Conservation (phyloP, 2,797 vertebrate genomes). For the Enteromius anoplus region DNA sequence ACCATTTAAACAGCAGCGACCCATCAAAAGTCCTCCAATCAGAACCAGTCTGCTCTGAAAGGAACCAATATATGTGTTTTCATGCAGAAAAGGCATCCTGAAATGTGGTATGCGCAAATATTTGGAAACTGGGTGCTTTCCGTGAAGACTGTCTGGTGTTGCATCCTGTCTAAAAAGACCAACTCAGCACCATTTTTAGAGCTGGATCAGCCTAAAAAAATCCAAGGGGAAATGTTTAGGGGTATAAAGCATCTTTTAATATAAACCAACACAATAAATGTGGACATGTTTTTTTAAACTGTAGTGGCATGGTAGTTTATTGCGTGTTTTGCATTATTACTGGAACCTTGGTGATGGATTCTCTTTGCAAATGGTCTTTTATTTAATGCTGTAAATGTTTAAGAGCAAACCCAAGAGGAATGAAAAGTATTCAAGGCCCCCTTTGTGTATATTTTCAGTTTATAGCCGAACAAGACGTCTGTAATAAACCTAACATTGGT, state of each 20-base stretch:
- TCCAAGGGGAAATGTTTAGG: background rate
- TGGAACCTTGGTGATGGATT: background rate
- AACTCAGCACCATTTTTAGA: slow-evolving; percentile 26
- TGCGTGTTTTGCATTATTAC: background rate
- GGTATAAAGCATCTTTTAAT: background rate
- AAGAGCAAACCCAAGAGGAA: background rate
- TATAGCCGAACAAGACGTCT: background rate
- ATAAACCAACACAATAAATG: background rate
- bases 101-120: slow-evolving; percentile 30
- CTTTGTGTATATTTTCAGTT: slow-evolving; percentile 17
- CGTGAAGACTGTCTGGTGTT: slow-evolving; percentile 28
- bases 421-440: background rate
- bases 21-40: background rate
- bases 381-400: background rate
- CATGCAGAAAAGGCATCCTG: background rate
- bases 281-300: background rate
- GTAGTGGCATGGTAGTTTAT: background rate
- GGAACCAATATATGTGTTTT: slow-evolving; percentile 4
- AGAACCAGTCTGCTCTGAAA: slow-evolving; percentile 12
- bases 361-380: background rate
- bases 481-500: background rate
- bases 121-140: slow-evolving; percentile 29
- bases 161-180: slow-evolving; percentile 34
- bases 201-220: background rate
- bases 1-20: slow-evolving; percentile 6